Conservation (phyloP, 2,888 invertebrate species). For the Chrysina gloriosa region DNA sequence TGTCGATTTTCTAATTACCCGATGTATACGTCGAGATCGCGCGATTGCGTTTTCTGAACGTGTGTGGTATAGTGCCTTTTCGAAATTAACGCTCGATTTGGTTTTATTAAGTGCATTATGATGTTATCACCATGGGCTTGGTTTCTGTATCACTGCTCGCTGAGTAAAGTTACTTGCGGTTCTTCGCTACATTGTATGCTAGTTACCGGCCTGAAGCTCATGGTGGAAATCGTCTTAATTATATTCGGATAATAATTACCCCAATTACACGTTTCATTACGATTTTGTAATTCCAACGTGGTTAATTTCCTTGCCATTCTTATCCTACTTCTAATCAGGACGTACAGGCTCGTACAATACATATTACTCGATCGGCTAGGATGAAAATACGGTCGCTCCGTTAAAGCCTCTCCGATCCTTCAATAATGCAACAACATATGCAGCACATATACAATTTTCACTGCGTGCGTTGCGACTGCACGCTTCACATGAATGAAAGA, state of each 20-base stretch:
- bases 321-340: background rate
- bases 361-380: background rate
- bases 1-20: conserved; percentile 5
- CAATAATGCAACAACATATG: background rate
- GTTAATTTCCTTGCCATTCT: too few species aligned
- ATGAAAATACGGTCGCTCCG: background rate
- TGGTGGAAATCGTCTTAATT: too few species aligned
- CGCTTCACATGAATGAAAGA: background rate
- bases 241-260: too few species aligned
- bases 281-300: too few species aligned
- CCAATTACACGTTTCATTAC: too few species aligned
- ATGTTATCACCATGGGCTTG: too few species aligned
- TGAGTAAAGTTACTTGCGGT: too few species aligned
- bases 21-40: background rate
- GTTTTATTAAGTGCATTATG: too few species aligned
- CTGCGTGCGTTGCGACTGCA: background rate
- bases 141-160: too few species aligned
- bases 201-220: too few species aligned
- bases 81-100: background rate
- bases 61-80: conserved; percentile 1
- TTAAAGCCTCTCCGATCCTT: background rate
- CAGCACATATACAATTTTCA: background rate
- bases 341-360: too few species aligned
- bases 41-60: background rate
- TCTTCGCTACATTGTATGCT: too few species aligned